phyloP scores from a whole-genome alignment of 2,888 invertebrate species.

The Spilarctia lutea region DNA sequence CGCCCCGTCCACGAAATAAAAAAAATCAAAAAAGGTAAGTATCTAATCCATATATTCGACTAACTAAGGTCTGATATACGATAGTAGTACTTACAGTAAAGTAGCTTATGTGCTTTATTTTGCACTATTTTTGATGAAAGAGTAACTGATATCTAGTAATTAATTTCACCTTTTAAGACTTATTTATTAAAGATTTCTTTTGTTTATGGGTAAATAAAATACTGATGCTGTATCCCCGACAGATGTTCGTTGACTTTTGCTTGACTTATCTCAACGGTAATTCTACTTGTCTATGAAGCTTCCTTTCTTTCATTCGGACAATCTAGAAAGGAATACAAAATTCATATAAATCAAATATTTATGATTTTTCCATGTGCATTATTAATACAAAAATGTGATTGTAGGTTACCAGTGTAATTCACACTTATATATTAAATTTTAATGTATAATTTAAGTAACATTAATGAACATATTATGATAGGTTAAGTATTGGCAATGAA shows the following conservation, averaged over 20 bases:
- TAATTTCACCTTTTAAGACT: no score
- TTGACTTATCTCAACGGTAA: constrained; percentile 34
- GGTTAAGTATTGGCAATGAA: constrained; percentile 69
- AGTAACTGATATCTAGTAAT: no score
- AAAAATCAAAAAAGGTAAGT: no score
- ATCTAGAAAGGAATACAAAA: constrained; percentile 64
- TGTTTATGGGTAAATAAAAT: constrained; percentile 24
- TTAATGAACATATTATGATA: constrained; percentile 55
- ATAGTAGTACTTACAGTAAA: no score
- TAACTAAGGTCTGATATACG: no score
- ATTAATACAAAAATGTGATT: constrained; percentile 40
- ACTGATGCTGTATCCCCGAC: constrained; percentile 51
- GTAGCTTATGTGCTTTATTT: not conserved
- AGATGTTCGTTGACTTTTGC: constrained; percentile 71
- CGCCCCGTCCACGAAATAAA: no score
- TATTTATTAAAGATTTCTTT: not conserved
- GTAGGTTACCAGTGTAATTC: constrained; percentile 38
- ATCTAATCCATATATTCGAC: no score
- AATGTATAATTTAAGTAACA: constrained; percentile 54
- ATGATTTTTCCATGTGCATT: constrained; percentile 17
- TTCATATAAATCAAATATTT: constrained; percentile 27
- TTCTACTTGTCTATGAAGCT: constrained; percentile 71
- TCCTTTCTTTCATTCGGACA: constrained; percentile 72
- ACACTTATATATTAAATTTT: constrained; percentile 47
- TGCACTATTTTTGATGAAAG: not conserved